These are phyloP conservation scores for Xiphorhynchus elegans DNA, from an alignment of 2,113 vertebrate genomes.

Conservation along the genomic window DNA sequence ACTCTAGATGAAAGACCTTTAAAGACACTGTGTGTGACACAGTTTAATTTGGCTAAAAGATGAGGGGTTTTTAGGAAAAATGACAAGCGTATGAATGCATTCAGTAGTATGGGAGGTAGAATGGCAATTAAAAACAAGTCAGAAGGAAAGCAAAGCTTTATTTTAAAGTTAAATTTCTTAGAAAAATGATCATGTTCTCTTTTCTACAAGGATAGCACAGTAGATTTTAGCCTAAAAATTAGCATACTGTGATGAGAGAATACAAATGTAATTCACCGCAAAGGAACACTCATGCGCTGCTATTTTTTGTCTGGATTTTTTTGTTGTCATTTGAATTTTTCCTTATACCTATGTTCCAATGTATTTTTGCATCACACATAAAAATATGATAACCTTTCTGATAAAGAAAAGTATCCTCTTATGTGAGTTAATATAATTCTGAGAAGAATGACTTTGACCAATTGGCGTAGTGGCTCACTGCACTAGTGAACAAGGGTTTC, in stretches of 20 bases:
- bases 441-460: slow-evolving; percentile 64
- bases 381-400: slow-evolving; percentile 21
- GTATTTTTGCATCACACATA: neutral
- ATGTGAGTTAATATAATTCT: slow-evolving; percentile 59
- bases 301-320: neutral
- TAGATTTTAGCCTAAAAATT: slow-evolving; percentile 4
- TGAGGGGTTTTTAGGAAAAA: neutral
- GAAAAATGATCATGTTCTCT: neutral
- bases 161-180: slow-evolving; percentile 7
- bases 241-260: neutral
- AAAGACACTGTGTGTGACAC: neutral
- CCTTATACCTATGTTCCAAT: neutral
- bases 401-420: slow-evolving; percentile 15
- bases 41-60: slow-evolving; percentile 55
- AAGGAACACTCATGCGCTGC: neutral
- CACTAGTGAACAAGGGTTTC: slow-evolving; percentile 64
- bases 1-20: slow-evolving; percentile 55
- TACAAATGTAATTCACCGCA: neutral
- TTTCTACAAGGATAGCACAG: neutral
- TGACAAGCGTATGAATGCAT: neutral
- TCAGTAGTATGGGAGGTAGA: neutral
- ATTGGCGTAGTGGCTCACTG: slow-evolving; percentile 59
- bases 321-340: neutral
- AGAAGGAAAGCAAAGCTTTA: neutral
- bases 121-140: slow-evolving; percentile 22